Evolutionary conservation across 1,140 invertebrate genomes (phyloP), one percentile per base, ranked within the genome.

Genomic region (Sogatella furcifera): DNA sequence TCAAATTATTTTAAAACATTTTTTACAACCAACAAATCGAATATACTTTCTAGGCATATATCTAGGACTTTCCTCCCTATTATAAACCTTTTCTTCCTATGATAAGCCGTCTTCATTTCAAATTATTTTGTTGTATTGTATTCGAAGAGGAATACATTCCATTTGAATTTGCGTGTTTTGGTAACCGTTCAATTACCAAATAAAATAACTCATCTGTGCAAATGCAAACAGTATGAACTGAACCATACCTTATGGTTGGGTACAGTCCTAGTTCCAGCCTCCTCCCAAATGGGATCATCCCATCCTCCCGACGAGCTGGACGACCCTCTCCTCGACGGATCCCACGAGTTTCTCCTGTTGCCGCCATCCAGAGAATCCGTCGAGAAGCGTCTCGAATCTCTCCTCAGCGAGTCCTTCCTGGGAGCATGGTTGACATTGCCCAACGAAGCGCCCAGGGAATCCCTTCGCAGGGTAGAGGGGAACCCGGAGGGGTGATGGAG

Each of bases 291-390:
- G 11, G 69, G 64, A 71, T 80, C 78, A 55, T 80, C 79, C 75
- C 77, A 80, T 38, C 78, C 77, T 19, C 69, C 70, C 24, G 78
- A 49, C 10, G 78, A 79, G 3, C 76, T 77, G 0, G 78, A 77
- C 21, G 81, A 83, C 11, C 80, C 79, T 60, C 82, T 71, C 31
- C 83, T 73, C 24, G 77, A 80, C 6, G 80, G 74, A 66, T 88
- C 85, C 83, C 83, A 87, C 10, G 81, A 82, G 65, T 81, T 80
- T 59, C 84, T 78, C 72, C 83, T 81, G 28, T 72, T 67, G 52
- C 80, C 80, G 52, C 80, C 80, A 70, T 86, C 84, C 67, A 87
- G 69, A 0, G 85, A 88, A 70, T 88, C 85, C 5, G 81, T 82
- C 0, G 86, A 88, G 46, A 83, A 84, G 42, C 80, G 44, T 15